These are phyloP conservation scores for Cydia fagiglandana DNA, from an alignment of 1,140 invertebrate species.

Conservation along the genomic window DNA sequence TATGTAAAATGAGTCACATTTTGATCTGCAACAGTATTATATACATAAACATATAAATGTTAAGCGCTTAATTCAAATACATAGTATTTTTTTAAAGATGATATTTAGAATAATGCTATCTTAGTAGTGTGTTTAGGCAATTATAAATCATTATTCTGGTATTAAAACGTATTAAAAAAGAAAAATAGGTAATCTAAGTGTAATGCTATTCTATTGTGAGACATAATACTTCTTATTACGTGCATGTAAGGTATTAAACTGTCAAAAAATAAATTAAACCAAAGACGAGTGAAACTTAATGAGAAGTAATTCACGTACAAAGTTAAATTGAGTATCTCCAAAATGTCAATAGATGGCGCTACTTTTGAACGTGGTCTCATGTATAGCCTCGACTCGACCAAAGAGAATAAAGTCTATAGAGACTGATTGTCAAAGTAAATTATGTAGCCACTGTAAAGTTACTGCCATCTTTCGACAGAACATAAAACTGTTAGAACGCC, in stretches of 20 bases:
- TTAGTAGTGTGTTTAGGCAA: conserved; percentile 33
- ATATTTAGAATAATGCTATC: conserved; percentile 50
- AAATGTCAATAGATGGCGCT: background rate
- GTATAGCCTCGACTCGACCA: no score
- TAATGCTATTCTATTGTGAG: background rate
- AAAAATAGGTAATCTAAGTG: background rate
- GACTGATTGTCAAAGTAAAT: no score
- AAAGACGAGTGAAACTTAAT: background rate
- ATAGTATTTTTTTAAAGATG: conserved; percentile 56
- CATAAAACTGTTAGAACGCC: no score
- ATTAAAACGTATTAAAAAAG: conserved; percentile 1
- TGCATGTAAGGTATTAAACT: background rate
- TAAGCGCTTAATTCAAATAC: conserved; percentile 48
- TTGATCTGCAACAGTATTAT: conserved; percentile 49
- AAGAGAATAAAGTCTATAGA: no score
- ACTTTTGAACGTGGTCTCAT: background rate
- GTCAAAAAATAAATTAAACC: background rate
- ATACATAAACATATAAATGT: conserved; percentile 39
- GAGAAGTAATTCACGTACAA: background rate
- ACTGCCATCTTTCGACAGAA: no score
- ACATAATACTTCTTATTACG: background rate
- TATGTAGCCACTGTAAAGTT: no score
- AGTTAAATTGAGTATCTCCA: background rate
- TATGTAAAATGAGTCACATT: conserved; percentile 22
- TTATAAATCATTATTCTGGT: conserved; percentile 28